Base-by-base conservation (phyloP, 2,797 vertebrate genomes). In the Psittacula echo region DNA sequence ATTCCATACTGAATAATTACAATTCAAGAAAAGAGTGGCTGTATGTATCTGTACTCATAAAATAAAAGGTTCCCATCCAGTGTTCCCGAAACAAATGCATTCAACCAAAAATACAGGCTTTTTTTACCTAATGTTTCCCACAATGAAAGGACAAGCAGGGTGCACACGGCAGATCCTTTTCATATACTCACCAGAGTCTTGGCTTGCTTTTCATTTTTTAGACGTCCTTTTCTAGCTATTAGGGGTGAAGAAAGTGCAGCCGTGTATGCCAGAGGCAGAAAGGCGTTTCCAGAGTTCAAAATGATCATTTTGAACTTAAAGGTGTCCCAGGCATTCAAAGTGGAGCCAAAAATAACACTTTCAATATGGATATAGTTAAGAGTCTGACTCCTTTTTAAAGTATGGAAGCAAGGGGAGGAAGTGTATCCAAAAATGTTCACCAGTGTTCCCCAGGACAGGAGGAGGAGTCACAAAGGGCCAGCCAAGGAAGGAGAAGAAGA, bases 111-210 rank as follows among this genome's bases (percentile, higher is more conserved):
- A 53, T 27, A 56, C 17, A 24, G 44, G 15, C 11, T 75, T 73
- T 82, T 96, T 92, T 90, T 23, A 92, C 30, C 32, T 56, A 47
- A 7, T 72, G 29, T 88, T 95, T 93, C 75, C 78, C 71, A 62
- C 79, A 94, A 42, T 47, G 37, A 80, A 62, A 74, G 30, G 74
- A 91, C 53, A 78, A 87, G 65, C 29, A 50, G 61, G 15, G 13
- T 76, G 18, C n/a, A 81, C 47, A 41, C 60, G 74, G 34, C 48
- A 68, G 65, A 92, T 84, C 48, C n/a, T 89, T 91, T 85, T 88
- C 87, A 87, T 76, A 64, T 83, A 72, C 73, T 94, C 39, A 51
- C 58, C 62, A 89, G 54, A 62, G 50, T 44, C 79, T 85, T 85
- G 79, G 45, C 60, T 94, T 64, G 64, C 71, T 87, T 93, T 95